These are phyloP conservation scores for Xyliphius kryptos DNA, from an alignment of 2,113 vertebrate species.

Conservation along the genomic window DNA sequence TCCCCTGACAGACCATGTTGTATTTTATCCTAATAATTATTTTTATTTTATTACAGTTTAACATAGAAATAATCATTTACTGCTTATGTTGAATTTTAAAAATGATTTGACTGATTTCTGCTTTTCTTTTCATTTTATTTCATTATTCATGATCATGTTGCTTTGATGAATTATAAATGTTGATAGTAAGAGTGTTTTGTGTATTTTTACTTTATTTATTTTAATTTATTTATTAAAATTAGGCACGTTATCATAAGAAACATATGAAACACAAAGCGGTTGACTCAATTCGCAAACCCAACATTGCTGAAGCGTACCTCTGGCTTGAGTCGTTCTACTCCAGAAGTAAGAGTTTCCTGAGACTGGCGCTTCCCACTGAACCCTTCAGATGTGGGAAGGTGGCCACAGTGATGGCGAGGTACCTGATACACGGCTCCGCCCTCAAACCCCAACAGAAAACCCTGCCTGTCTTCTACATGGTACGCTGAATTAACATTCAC, in stretches of 20 bases:
- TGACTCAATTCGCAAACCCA: neutral
- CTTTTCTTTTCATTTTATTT: too few species aligned
- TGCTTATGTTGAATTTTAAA: too few species aligned
- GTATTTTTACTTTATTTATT: neutral
- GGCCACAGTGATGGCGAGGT: slow-evolving; percentile 40
- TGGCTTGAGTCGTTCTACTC: slow-evolving; percentile 48
- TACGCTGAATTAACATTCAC: slow-evolving; percentile 24
- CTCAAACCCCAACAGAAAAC: slow-evolving; percentile 39
- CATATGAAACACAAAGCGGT: fast-evolving
- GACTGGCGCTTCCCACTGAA: slow-evolving; percentile 37
- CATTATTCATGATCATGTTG: too few species aligned
- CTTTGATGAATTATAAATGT: too few species aligned
- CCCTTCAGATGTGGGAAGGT: slow-evolving; percentile 47
- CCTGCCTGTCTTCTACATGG: slow-evolving; percentile 57
- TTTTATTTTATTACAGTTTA: neutral
- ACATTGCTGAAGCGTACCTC: slow-evolving; percentile 20
- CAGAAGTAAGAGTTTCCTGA: slow-evolving; percentile 60
- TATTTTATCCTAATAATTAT: neutral
- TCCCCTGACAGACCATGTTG: too few species aligned
- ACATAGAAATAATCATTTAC: too few species aligned
- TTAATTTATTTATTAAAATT: slow-evolving; percentile 13
- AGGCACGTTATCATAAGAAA: slow-evolving; percentile 37
- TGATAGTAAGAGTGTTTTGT: neutral
- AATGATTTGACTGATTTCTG: too few species aligned
- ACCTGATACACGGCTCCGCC: slow-evolving; percentile 55